Evolutionary conservation across 2,797 vertebrate species (phyloP).

Genomic region (Hybognathus amarus): DNA sequence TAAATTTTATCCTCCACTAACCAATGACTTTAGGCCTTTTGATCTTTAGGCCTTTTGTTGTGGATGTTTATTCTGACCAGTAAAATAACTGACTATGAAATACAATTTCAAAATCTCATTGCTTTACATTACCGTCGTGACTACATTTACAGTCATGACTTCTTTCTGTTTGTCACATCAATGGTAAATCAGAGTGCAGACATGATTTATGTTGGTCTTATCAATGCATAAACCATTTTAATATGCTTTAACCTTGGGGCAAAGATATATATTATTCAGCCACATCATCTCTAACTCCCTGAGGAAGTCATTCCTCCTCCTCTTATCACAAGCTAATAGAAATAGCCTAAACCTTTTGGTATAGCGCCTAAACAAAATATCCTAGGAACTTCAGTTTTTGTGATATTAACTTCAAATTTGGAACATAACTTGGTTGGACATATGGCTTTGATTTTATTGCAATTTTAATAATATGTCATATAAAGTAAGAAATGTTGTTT

Average conservation of each 20-base stretch:
- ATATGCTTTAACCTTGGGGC: conserved; percentile 38
- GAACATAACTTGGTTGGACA: background rate
- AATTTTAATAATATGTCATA: background rate
- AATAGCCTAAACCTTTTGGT: background rate
- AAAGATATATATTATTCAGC: conserved; percentile 3
- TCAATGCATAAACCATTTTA: conserved; percentile 28
- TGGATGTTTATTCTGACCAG: background rate
- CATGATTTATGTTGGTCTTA: conserved; percentile 47
- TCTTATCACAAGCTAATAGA: background rate
- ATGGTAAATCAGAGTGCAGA: conserved; percentile 20
- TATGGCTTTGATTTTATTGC: background rate
- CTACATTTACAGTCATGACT: conserved; percentile 14
- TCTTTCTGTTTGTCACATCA: conserved; percentile 38
- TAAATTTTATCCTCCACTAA: conserved; percentile 32
- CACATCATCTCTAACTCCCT: background rate
- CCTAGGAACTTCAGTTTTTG: background rate
- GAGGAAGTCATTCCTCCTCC: background rate
- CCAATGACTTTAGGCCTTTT: background rate
- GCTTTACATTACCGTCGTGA: no score
- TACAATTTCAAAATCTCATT: conserved; percentile 9
- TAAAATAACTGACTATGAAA: conserved; percentile 26
- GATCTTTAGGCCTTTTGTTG: background rate
- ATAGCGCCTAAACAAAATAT: background rate
- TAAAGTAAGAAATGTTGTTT: background rate
- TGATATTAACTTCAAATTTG: background rate